These are phyloP conservation scores for Himalopsyche anomala DNA, from an alignment of 2,888 invertebrate genomes.

Conservation along the genomic window DNA sequence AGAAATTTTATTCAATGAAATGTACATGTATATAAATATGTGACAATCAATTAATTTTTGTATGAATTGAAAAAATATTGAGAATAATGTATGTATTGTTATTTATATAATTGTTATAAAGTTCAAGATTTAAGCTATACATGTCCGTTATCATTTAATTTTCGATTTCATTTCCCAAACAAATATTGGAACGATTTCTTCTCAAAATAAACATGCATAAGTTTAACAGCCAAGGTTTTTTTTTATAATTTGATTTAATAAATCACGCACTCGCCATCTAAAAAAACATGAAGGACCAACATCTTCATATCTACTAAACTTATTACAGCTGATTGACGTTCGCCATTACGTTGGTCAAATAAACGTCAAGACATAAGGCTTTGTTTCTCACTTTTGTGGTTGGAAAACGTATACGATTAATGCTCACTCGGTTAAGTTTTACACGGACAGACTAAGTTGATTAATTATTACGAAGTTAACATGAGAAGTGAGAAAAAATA, in stretches of 20 bases:
- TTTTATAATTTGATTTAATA: neutral
- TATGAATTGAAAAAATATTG: too few relatives aligned
- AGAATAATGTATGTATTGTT: too few relatives aligned
- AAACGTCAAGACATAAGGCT: neutral
- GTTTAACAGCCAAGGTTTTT: neutral
- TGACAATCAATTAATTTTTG: too few relatives aligned
- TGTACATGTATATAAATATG: too few relatives aligned
- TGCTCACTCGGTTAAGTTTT: neutral
- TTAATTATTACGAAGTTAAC: neutral
- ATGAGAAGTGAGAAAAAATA: too few relatives aligned
- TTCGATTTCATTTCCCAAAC: too few relatives aligned
- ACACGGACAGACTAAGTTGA: neutral
- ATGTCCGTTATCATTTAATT: too few relatives aligned
- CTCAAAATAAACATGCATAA: neutral
- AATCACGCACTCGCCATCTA: neutral
- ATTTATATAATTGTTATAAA: too few relatives aligned
- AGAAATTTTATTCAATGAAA: too few relatives aligned
- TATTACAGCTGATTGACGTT: constrained; percentile 3
- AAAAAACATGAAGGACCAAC: neutral
- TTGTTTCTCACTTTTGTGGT: neutral
- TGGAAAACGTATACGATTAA: neutral
- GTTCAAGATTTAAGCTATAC: too few relatives aligned
- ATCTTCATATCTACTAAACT: neutral
- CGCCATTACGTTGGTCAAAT: constrained; percentile 6
- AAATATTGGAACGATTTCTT: too few relatives aligned